Conservation (phyloP, 2,888 invertebrate species). For the Theretra japonica region DNA sequence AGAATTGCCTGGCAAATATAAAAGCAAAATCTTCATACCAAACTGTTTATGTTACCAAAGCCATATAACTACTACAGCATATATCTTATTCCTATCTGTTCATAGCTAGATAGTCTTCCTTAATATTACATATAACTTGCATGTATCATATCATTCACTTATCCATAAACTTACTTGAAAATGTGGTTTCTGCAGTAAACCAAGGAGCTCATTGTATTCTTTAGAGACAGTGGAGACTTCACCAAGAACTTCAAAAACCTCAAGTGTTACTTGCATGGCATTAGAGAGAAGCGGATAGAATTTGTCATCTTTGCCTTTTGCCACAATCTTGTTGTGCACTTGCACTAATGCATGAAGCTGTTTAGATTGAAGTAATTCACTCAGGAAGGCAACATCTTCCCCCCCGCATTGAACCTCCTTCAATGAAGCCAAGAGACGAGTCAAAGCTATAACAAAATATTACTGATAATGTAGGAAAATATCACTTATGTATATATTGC, state of each 20-base stretch:
- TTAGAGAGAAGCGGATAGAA: slow-evolving; percentile 93
- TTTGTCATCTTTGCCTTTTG: slow-evolving; percentile 93
- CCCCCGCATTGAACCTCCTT: slow-evolving; percentile 92
- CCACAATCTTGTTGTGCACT: slow-evolving; percentile 95
- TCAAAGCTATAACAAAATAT: slow-evolving; percentile 86
- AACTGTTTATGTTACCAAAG: neutral
- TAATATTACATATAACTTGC: no score
- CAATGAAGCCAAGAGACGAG: slow-evolving; percentile 91
- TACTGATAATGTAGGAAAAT: no score
- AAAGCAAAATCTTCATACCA: neutral
- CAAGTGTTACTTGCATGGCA: slow-evolving; percentile 92
- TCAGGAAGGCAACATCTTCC: slow-evolving; percentile 94
- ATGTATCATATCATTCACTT: neutral
- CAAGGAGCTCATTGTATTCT: slow-evolving; percentile 91
- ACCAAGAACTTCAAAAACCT: slow-evolving; percentile 91
- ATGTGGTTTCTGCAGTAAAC: slow-evolving; percentile 93
- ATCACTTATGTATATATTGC: no score
- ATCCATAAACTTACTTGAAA: slow-evolving; percentile 87
- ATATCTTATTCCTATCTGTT: neutral
- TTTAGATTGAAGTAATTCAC: slow-evolving; percentile 92
- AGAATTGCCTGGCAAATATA: slow-evolving; percentile 89
- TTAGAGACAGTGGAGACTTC: slow-evolving; percentile 87
- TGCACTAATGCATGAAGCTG: slow-evolving; percentile 95
- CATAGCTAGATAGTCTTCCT: no score
- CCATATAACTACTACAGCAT: neutral